Evolutionary conservation across 2,113 vertebrate species (phyloP), one percentile per base, ranked within the genome.

Genomic region (Phodopus roborovskii): DNA sequence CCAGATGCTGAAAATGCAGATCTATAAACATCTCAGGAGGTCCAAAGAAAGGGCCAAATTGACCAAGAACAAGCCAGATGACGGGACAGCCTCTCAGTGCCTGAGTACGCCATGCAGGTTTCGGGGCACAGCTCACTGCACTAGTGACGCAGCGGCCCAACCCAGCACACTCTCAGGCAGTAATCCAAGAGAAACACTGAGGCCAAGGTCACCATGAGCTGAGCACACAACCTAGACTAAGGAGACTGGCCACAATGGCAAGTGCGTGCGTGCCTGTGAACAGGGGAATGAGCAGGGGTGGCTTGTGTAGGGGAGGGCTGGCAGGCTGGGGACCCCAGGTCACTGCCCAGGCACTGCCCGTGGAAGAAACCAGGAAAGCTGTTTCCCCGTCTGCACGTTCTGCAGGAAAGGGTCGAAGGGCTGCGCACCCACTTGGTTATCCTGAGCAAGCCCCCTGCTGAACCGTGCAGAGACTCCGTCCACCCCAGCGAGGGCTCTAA

Each of bases 11-110:
- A 82, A 53, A 53, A 84, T n/a, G 13, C 48, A 79, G 16, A 39
- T 39, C 79, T 78, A 75, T 36, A 75, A 74, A 82, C 64, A 62
- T 74, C 92, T 77, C 53, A 74, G 91, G 78, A 42, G 45, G 75
- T 58, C 45, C 60, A 77, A 48, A 64, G 33, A 78, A 22, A 62
- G 11, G 28, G 42, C 26, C 50, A 70, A 84, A 62, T 2, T 39
- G 60, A 92, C 42, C 4, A n/a, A 85, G 68, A 89, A 60, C 15
- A 70, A 94, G 26, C 39, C 68, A 8, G 15, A 6, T 74, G 36
- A 60, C 1, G 16, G 15, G 79, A 33, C 84, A 16, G 93, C 5
- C 13, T 48, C 60, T 24, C 28, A 50, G 39, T 15, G 66, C 73
- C 66, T 28, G 62, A 86, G 53, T 10, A 48, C 71, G 58, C 8